Conservation (phyloP, 2,113 vertebrate genomes). For the Xyrauchen texanus region DNA sequence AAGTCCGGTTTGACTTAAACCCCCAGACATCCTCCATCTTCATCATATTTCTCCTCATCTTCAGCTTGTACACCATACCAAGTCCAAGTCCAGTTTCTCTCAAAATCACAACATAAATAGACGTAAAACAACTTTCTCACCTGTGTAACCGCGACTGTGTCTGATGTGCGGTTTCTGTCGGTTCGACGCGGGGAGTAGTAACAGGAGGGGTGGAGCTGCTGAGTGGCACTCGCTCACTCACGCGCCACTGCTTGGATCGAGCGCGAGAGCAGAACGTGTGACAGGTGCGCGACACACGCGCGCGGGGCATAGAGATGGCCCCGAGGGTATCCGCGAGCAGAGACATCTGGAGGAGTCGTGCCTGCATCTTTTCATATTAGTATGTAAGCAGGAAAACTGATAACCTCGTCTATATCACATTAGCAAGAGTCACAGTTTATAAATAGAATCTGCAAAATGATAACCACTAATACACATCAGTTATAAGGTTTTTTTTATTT, state of each 20-base stretch:
- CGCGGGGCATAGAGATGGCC: constrained; percentile 7
- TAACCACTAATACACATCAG: background rate
- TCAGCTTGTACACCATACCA: background rate
- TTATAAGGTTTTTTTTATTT: no score
- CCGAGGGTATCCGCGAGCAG: background rate
- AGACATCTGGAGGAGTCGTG: constrained; percentile 33
- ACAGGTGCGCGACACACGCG: constrained; percentile 22
- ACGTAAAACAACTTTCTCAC: constrained; percentile 7
- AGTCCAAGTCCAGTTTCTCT: constrained; percentile 12
- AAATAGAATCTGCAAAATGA: background rate
- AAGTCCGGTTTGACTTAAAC: background rate
- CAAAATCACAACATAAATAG: background rate
- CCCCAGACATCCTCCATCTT: constrained; percentile 5
- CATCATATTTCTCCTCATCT: background rate
- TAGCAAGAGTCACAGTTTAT: background rate
- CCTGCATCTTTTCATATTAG: constrained; percentile 30
- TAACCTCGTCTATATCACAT: constrained; percentile 7
- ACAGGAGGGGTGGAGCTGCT: constrained; percentile 44
- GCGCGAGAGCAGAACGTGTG: constrained; percentile 30
- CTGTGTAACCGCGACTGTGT: background rate
- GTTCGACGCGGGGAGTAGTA: constrained; percentile 23
- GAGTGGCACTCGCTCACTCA: constrained; percentile 24
- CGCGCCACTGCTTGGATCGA: constrained; percentile 2
- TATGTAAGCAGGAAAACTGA: constrained; percentile 9
- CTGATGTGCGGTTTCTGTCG: constrained; percentile 19